Evolutionary conservation across 1,140 invertebrate species (phyloP), one percentile per base, ranked within the genome.

Genomic region (Zaprionus gabonicus): DNA sequence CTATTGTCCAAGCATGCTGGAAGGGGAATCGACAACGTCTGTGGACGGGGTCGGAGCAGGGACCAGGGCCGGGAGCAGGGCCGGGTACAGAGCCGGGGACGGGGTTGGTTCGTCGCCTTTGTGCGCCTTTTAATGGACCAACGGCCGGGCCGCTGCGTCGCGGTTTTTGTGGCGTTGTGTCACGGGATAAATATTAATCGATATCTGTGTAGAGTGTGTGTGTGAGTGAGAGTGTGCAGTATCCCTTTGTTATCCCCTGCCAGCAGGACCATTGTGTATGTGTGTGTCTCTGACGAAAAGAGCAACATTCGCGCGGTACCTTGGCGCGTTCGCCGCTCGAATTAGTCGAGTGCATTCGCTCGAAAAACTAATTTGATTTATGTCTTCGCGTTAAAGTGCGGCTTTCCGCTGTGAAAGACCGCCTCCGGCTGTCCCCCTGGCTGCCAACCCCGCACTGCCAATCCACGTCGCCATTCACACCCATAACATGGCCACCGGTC

Each of bases 291-390:
- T 64, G 20, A 60, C 69, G 27, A 53, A 88, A 88, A 69, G 81
- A 82, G 70, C 85, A 80, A 65, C 71, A 56, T 60, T 62, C 74
- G 31, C 34, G 65, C 53, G 12, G 23, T 55, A 76, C 67, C 68
- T 82, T 86, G 83, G 77, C 70, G 44, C 76, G 70, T 49, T 80
- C 63, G 66, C 71, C 71, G 70, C 80, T 80, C 53, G 81, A 91
- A 91, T 91, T 87, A 86, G 87, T 91, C 82, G 87, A 84, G 83
- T 91, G 88, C 88, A 91, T 78, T 88, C 81, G 74, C 71, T 68
- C 62, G 84, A 91, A 91, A 83, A 88, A 88, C 77, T 85, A 79
- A 91, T 91, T 91, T 91, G 88, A 91, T 91, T 91, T 91, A 91
- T 91, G 84, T 80, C 69, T 76, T 79, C 74, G 72, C 74, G 80